Conservation (phyloP, 2,888 invertebrate genomes). For the Idaea straminata region DNA sequence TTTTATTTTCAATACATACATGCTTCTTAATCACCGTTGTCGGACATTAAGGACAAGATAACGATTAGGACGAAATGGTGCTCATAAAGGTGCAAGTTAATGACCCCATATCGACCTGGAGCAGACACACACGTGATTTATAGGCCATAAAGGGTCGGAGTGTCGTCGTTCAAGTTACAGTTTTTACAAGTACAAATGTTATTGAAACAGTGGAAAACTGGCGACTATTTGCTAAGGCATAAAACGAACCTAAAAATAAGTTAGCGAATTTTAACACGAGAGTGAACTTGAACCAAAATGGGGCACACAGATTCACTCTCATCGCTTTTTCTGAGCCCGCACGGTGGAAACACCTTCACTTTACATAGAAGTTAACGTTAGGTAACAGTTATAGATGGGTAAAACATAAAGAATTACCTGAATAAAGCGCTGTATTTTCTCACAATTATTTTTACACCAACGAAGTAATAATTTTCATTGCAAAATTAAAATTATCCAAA, state of each 20-base stretch:
- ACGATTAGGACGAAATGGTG: constrained; percentile 12
- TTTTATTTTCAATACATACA: not conserved
- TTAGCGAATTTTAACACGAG: constrained; percentile 50
- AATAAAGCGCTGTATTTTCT: constrained; percentile 41
- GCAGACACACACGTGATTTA: constrained; percentile 67
- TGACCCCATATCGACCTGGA: constrained; percentile 74
- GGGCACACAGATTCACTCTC: constrained; percentile 50
- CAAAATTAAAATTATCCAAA: constrained; percentile 52
- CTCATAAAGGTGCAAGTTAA: constrained; percentile 50
- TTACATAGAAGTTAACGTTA: constrained; percentile 31
- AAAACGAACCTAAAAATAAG: constrained; percentile 29
- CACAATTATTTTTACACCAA: constrained; percentile 80
- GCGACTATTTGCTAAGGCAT: constrained; percentile 3
- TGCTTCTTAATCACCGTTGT: constrained; percentile 9
- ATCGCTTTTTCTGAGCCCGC: constrained; percentile 34
- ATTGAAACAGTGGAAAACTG: not conserved
- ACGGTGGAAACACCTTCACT: constrained; percentile 27
- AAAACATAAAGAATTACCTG: not conserved
- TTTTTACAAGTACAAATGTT: not conserved
- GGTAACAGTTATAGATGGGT: not conserved
- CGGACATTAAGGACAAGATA: constrained; percentile 16
- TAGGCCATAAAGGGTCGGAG: constrained; percentile 50
- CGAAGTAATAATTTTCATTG: constrained; percentile 76
- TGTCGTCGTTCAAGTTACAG: not conserved
- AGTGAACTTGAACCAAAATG: constrained; percentile 67